Base-by-base conservation (phyloP, 2,888 invertebrate species). In the Chydorus sphaericus region DNA sequence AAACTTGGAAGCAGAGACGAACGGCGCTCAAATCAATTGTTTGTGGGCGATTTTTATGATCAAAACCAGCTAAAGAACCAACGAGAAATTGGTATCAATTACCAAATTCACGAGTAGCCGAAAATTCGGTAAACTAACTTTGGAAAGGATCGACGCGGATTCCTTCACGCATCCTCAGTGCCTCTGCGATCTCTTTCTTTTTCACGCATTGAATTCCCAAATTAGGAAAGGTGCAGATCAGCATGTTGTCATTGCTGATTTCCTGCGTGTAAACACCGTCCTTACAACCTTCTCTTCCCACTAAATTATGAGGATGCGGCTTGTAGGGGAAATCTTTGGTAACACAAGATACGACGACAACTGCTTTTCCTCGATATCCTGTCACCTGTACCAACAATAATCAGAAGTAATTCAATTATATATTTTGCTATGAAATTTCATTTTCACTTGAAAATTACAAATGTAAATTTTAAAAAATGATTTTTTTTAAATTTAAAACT, bases 171-270 rank as follows among this genome's bases (percentile, higher is more conserved):
- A 81, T 74, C 65, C 77, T 78, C 14, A 96, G 76, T 20, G 90
- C 86, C 11, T 82, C 80, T 62, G 87, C 87, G 59, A 96, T 89
- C 67, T 93, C 94, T 67, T 86, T 86, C 66, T 89, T 85, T 74
- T 94, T 94, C 33, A 93, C 92, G 73, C 96, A 96, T 69, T 96
- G 94, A 62, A 96, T 93, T 59, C 96, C 94, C 64, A 96, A 78
- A 74, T 92, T 92, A 62, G 87, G 85, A 71, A 94, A 93, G 61
- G 82, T 80, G 57, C 84, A 83, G 39, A 80, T 77, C n/a, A n/a
- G n/a, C 81, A 84, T 83, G 58, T 80, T 81, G 57, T 86, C 85
- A 59, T 77, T 78, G 58, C 80, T 78, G 56, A 85, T 79, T 71
- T 82, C 80, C 63, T 90, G 73, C 0, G 90, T 91, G 71, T 91